Evolutionary conservation across 2,113 vertebrate species (phyloP), one percentile per base, ranked within the genome.

Genomic region (Lophochroa leadbeateri): DNA sequence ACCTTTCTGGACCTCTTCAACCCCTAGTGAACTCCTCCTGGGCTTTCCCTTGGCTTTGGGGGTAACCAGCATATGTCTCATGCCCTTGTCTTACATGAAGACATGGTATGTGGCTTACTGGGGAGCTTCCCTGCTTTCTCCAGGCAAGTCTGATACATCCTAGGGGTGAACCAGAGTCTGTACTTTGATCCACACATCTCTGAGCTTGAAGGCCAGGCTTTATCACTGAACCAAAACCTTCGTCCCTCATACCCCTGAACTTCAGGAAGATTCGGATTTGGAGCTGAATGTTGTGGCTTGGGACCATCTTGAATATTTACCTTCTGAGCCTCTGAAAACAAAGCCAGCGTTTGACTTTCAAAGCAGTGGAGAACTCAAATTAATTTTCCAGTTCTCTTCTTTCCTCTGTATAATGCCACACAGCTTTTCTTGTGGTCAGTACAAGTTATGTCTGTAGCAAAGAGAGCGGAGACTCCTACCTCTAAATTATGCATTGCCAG

Each of bases 71-170:
- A 10, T 1, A 21, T 29, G 28, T 27, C 37, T n/a, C 9, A 1
- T 33, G 17, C 19, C 31, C 52, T n/a, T 63, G 25, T 24, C 11
- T 13, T 64, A 3, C 1, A 0, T 6, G 17, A 39, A 29, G 31
- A n/a, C n/a, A n/a, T n/a, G 37, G 15, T 1, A 2, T 1, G 3
- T 39, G 5, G 24, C 12, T 70, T 18, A 0, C 0, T 20, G 47
- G 49, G 31, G 31, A 28, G 68, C 5, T 80, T 8, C 39, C 24
- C 19, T 69, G 39, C 33, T 29, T 37, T 17, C 50, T 76, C 39
- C 63, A 17, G 28, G 27, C 19, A 28, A 80, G 18, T 49, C 5
- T 4, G 47, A 33, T 20, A 2, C 29, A 74, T 69, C 58, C 68
- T 39, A 8, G 72, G 39, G 64, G 13, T 23, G 39, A 37, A 31